These are phyloP conservation scores for Acronicta alni DNA, from an alignment of 2,888 invertebrate species.

Conservation along the genomic window DNA sequence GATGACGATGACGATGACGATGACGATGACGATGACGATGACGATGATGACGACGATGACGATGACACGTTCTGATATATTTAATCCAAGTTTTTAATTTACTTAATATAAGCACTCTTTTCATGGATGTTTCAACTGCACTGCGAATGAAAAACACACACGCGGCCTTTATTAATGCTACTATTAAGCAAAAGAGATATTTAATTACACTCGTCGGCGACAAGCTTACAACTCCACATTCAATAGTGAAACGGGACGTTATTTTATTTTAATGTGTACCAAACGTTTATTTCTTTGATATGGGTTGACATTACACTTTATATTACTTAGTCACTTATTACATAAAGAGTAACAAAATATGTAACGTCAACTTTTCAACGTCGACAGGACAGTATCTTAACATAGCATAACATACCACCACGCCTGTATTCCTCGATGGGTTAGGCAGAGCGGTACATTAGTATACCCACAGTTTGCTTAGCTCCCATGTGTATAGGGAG, in stretches of 20 bases:
- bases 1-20: too few relatives aligned
- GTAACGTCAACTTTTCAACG: too few relatives aligned
- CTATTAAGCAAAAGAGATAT: slow-evolving; percentile 44
- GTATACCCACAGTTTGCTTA: too few relatives aligned
- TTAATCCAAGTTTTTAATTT: slow-evolving; percentile 22
- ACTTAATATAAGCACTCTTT: slow-evolving; percentile 7
- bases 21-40: too few relatives aligned
- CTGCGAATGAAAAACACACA: slow-evolving; percentile 35
- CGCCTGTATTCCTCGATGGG: too few relatives aligned
- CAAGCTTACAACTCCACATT: slow-evolving; percentile 10
- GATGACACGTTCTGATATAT: neutral
- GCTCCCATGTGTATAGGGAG: too few relatives aligned
- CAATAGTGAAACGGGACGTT: slow-evolving; percentile 22
- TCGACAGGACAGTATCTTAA: too few relatives aligned
- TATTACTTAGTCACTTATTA: too few relatives aligned
- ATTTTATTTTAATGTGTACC: slow-evolving; percentile 4
- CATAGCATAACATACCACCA: too few relatives aligned
- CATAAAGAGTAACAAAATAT: too few relatives aligned
- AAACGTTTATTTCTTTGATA: neutral
- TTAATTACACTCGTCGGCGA: slow-evolving; percentile 37
- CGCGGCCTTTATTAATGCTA: slow-evolving; percentile 34
- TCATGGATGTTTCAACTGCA: slow-evolving; percentile 14
- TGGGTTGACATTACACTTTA: neutral
- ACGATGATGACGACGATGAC: too few relatives aligned
- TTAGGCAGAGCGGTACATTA: too few relatives aligned